A percentile compares a stretch with the other conserved stretches of the same genome.
These are phyloP conservation scores for Corythornis madagascariensis DNA, from an alignment of 2,113 vertebrate species.

Conservation along the genomic window DNA sequence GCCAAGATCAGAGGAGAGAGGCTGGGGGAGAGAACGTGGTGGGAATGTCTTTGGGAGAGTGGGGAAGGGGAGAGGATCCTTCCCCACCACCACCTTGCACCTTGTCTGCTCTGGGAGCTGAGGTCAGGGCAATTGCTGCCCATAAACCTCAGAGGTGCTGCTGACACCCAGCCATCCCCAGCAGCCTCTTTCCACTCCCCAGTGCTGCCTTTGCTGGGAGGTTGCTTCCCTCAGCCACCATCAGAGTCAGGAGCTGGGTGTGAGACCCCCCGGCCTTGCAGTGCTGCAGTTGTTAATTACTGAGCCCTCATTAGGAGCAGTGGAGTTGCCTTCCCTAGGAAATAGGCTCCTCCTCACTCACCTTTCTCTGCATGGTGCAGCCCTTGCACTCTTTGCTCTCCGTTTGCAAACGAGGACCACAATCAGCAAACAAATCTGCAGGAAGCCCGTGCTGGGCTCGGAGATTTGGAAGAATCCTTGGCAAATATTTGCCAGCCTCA, in stretches of 20 bases:
- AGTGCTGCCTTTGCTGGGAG: fast-evolving
- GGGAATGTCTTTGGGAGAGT: neutral
- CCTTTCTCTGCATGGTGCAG: fast-evolving
- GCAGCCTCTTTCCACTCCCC: neutral
- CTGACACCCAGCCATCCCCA: neutral
- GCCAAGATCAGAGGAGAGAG: neutral
- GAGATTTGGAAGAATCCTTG: conserved; percentile 56
- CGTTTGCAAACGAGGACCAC: conserved; percentile 15
- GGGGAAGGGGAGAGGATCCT: neutral
- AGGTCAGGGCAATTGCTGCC: fast-evolving
- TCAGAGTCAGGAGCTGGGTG: neutral
- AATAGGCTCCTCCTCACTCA: neutral
- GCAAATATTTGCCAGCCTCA: conserved; percentile 63
- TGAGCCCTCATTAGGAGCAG: fast-evolving
- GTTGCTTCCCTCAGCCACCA: fast-evolving
- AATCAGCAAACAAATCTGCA: conserved; percentile 62
- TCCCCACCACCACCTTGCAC: neutral
- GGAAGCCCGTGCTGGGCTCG: neutral
- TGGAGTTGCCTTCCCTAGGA: neutral
- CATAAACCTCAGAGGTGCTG: neutral
- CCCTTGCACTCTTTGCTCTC: neutral
- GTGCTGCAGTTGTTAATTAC: neutral
- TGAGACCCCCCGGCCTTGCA: neutral
- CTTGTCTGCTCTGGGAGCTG: fast-evolving
- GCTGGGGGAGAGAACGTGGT: neutral